phyloP scores from a whole-genome alignment of 2,888 invertebrate species.

The Phalangium opilio region DNA sequence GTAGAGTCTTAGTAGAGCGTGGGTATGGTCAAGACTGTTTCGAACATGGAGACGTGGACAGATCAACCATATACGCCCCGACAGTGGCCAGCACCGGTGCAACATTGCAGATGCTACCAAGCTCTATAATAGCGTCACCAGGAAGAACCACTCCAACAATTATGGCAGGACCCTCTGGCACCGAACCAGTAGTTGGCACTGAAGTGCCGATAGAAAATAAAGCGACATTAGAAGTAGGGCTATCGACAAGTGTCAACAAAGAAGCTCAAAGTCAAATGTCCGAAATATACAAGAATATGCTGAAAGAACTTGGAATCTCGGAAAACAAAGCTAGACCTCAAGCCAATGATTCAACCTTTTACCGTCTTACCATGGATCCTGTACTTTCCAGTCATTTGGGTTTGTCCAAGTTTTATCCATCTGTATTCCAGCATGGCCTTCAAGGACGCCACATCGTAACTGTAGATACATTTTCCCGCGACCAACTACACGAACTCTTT shows the following conservation, averaged over 20 bases:
- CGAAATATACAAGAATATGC: constrained; percentile 22
- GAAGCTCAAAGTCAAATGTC: constrained; percentile 5
- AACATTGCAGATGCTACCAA: no score
- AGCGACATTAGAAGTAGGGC: no score
- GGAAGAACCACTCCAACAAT: no score
- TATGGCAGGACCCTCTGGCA: no score
- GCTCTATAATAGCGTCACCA: no score
- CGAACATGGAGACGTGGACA: no score
- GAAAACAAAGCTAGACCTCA: background rate
- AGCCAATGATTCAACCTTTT: background rate
- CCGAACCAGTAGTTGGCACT: no score
- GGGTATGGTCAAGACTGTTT: constrained; percentile 29
- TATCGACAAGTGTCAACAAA: background rate
- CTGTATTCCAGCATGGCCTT: constrained; percentile 25
- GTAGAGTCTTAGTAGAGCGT: constrained; percentile 46
- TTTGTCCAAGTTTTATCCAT: no score
- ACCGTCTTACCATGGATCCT: background rate
- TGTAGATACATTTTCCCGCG: constrained; percentile 72
- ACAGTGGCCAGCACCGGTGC: no score
- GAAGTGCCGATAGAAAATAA: no score
- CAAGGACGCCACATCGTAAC: constrained; percentile 65
- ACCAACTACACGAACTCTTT: constrained; percentile 74
- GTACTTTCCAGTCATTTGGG: background rate
- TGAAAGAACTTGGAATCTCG: constrained; percentile 20
- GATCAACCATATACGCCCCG: no score